A percentile compares a stretch with the other conserved stretches of the same genome.
phyloP scores from a whole-genome alignment of 2,888 invertebrate genomes.

The Epinotia bilunana region DNA sequence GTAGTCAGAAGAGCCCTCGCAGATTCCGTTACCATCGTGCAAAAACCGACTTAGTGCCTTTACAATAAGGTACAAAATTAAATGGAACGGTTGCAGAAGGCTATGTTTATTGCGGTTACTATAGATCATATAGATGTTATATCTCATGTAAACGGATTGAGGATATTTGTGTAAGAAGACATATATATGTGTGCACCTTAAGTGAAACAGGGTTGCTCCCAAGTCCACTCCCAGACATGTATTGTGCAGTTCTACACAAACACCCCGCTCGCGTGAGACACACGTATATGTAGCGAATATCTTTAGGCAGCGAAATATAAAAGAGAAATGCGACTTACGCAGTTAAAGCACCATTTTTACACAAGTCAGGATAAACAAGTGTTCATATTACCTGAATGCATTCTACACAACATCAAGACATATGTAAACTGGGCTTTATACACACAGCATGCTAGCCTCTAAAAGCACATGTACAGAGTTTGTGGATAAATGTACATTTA shows the following conservation, averaged over 20 bases:
- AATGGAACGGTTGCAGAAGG: not conserved
- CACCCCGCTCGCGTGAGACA: not conserved
- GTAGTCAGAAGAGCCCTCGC: not conserved
- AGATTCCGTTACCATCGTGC: not conserved
- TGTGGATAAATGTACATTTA: not conserved
- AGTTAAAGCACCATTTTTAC: conserved; percentile 6
- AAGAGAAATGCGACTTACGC: conserved; percentile 4
- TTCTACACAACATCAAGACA: not conserved
- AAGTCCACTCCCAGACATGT: not conserved
- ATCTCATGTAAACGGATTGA: not conserved
- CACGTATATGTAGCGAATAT: not conserved
- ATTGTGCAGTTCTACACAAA: conserved; percentile 3
- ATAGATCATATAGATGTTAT: not conserved
- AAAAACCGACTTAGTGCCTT: not conserved
- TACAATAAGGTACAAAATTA: not conserved
- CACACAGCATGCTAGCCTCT: conserved; percentile 27
- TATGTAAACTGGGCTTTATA: conserved; percentile 10
- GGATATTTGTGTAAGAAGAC: not conserved
- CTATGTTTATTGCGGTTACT: not conserved
- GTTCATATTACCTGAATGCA: conserved; percentile 1
- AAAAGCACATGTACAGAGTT: conserved; percentile 10
- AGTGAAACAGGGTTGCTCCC: not conserved
- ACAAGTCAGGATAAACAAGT: not conserved
- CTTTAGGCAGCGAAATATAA: conserved; percentile 1
- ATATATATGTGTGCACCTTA: not conserved